Evolutionary conservation across 1,140 invertebrate genomes (phyloP).

Genomic region (Dinothrombium tinctorium): DNA sequence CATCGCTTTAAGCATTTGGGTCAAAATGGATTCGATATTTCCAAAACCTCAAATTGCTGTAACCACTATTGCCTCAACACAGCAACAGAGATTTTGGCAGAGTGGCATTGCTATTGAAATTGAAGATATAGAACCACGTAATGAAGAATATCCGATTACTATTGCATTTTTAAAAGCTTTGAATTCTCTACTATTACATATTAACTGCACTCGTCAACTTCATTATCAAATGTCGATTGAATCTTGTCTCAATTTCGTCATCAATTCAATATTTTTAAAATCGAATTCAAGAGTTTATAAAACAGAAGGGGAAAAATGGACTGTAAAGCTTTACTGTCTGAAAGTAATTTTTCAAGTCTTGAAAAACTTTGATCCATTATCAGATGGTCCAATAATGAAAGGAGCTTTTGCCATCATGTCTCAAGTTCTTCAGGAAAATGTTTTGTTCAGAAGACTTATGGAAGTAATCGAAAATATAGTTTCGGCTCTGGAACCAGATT

Average conservation of each 20-base stretch:
- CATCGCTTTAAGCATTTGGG: slow-evolving; percentile 46
- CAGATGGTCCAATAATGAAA: slow-evolving; percentile 3
- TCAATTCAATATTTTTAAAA: slow-evolving; percentile 10
- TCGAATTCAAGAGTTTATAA: slow-evolving; percentile 9
- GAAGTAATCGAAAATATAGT: slow-evolving; percentile 8
- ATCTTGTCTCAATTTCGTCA: slow-evolving; percentile 9
- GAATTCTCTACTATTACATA: slow-evolving; percentile 34
- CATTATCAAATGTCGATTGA: slow-evolving; percentile 5
- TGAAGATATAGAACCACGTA: slow-evolving; percentile 56
- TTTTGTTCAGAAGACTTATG: slow-evolving; percentile 11
- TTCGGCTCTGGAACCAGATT: neutral
- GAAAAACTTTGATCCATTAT: slow-evolving; percentile 5
- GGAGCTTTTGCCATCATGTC: slow-evolving; percentile 6
- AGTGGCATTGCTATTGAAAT: slow-evolving; percentile 26
- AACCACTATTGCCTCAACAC: neutral
- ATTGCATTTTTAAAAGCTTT: slow-evolving; percentile 51
- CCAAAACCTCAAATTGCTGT: slow-evolving; percentile 1
- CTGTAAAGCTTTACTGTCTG: slow-evolving; percentile 5
- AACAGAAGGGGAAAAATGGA: slow-evolving; percentile 12
- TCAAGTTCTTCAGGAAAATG: slow-evolving; percentile 13
- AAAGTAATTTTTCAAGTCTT: slow-evolving; percentile 5
- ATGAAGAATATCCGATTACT: slow-evolving; percentile 63
- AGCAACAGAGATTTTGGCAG: slow-evolving; percentile 8
- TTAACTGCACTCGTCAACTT: neutral
- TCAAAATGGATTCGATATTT: slow-evolving; percentile 9